Percentiles rank a stretch among this genome's conserved stretches.
These are phyloP conservation scores for Remorina albescens DNA, from an alignment of 2,797 vertebrate genomes.

Conservation along the genomic window DNA sequence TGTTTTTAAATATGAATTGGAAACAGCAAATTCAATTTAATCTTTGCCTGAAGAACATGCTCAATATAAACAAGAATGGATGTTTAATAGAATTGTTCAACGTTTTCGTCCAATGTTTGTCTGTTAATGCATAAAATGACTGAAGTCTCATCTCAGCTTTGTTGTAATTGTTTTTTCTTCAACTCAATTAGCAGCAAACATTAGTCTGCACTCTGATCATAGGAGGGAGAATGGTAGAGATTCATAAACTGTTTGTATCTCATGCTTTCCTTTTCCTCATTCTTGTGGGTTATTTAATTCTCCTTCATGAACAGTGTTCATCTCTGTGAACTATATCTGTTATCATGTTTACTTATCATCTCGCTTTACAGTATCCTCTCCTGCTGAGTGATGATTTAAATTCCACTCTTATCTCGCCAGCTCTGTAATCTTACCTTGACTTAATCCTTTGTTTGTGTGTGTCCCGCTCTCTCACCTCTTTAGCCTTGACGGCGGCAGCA, in stretches of 20 bases:
- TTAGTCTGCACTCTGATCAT: slow-evolving; percentile 34
- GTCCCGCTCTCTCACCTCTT: slow-evolving; percentile 15
- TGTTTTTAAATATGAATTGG: slow-evolving; percentile 37
- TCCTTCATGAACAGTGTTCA: neutral
- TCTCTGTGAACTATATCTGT: neutral
- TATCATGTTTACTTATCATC: slow-evolving; percentile 6
- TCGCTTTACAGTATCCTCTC: neutral
- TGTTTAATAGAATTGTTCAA: slow-evolving; percentile 48
- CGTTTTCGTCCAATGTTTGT: slow-evolving; percentile 55
- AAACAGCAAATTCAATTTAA: slow-evolving; percentile 46
- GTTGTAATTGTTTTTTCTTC: slow-evolving; percentile 63
- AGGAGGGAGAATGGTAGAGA: slow-evolving; percentile 31
- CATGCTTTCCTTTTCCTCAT: neutral
- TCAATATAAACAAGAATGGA: slow-evolving; percentile 39
- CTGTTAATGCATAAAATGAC: slow-evolving; percentile 60
- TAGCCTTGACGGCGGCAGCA: slow-evolving; percentile 94
- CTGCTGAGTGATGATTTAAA: neutral
- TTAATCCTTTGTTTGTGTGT: slow-evolving; percentile 4
- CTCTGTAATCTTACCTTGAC: neutral
- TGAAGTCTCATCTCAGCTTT: slow-evolving; percentile 47
- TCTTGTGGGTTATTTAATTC: neutral
- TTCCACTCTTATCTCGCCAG: slow-evolving; percentile 13
- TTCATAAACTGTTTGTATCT: slow-evolving; percentile 32
- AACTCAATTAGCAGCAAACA: slow-evolving; percentile 61
- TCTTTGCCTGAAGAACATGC: slow-evolving; percentile 33